These are phyloP conservation scores for Oceanodroma leucorhoa DNA, from an alignment of 2,797 vertebrate genomes.

Conservation along the genomic window DNA sequence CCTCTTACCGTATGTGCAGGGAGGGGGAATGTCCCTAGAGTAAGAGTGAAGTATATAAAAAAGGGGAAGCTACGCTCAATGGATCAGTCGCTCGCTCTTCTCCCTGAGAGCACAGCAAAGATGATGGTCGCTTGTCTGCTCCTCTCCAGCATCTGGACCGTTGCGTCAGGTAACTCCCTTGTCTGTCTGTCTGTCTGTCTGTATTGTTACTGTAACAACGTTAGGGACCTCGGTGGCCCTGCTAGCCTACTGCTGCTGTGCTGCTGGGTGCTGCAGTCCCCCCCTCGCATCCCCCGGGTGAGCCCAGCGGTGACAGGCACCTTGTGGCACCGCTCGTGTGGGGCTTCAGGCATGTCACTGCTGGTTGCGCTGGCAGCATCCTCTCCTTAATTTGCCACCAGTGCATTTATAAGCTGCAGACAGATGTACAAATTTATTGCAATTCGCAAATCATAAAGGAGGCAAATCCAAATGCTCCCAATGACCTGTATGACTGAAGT, in stretches of 20 bases:
- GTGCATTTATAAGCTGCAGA: neutral
- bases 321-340: fast-evolving
- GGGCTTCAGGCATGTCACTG: neutral
- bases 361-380: fast-evolving
- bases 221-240: neutral
- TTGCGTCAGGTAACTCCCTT: neutral
- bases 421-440: neutral
- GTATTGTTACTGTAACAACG: fast-evolving
- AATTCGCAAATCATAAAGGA: neutral
- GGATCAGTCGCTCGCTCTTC: fast-evolving
- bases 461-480: neutral
- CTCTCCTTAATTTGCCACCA: neutral
- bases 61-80: neutral
- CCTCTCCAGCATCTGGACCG: neutral
- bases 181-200: neutral
- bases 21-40: neutral
- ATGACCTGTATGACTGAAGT: fast-evolving
- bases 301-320: neutral
- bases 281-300: fast-evolving
- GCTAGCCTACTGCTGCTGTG: neutral
- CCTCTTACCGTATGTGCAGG: neutral
- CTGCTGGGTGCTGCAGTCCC: neutral
- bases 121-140: neutral
- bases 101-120: fast-evolving
- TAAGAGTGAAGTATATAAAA: neutral